Evolutionary conservation across 2,888 invertebrate species (phyloP).

Genomic region (Tachina lurida): DNA sequence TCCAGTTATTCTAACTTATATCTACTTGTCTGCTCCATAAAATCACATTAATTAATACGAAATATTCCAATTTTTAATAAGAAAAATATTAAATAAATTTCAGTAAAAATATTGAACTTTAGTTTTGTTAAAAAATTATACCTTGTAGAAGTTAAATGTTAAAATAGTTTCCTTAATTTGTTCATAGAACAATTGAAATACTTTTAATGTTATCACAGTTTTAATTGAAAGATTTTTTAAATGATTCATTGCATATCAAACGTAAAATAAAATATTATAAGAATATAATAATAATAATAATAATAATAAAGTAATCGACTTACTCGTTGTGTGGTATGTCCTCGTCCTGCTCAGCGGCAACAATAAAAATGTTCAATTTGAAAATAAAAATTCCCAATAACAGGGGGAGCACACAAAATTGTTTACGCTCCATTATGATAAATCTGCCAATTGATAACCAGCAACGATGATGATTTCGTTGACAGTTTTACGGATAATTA

Average conservation of each 20-base stretch:
- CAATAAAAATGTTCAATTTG: conserved; percentile 77
- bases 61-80: too few relatives aligned
- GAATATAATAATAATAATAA: neutral
- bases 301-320: conserved; percentile 82
- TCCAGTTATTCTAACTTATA: too few relatives aligned
- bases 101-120: too few relatives aligned
- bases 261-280: conserved; percentile 7
- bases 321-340: conserved; percentile 96
- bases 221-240: too few relatives aligned
- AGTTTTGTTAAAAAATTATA: too few relatives aligned
- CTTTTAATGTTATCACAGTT: too few relatives aligned
- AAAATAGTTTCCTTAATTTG: too few relatives aligned
- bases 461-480: conserved; percentile 3
- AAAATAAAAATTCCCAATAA: conserved; percentile 78
- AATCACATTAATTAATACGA: too few relatives aligned
- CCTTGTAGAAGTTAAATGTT: too few relatives aligned
- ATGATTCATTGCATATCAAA: neutral
- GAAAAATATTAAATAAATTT: too few relatives aligned
- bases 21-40: too few relatives aligned
- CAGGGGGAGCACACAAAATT: conserved; percentile 78
- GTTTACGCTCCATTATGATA: conserved; percentile 77
- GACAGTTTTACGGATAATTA: conserved; percentile 42
- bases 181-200: too few relatives aligned
- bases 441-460: conserved; percentile 26
- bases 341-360: conserved; percentile 89